Base-by-base conservation (phyloP, 1,140 invertebrate species). In the Lethocerus indicus region DNA sequence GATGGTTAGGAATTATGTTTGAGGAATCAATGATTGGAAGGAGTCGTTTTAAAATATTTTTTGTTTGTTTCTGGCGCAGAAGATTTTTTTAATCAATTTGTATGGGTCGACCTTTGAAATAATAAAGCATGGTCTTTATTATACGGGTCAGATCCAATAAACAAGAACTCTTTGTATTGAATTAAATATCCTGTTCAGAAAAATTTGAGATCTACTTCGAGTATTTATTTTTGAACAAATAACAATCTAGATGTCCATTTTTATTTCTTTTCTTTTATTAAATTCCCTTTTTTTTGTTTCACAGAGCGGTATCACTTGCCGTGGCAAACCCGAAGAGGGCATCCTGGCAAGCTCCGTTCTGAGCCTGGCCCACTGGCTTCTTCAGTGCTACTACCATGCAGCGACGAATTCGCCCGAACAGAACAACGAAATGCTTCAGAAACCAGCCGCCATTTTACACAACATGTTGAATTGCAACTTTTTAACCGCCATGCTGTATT, bases 241-340 rank as follows among this genome's bases (percentile, higher is more conserved):
- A n/a, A n/a, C n/a, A 32, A 24, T 41, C 39, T 7, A 7, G 7
- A 24, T 20, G 24, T 44, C 5, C 7, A 13, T 14, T 44, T 44
- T 44, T 44, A 44, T 9, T 9, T 13, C 13, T 44, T 21, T 44
- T 6, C 9, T 14, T 9, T 44, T 42, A 42, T 18, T 18, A 36
- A 25, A 49, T n/a, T n/a, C n/a, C n/a, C 9, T 41, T 12, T 9
- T 7, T 3, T 45, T 1, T 27, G 7, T 51, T 20, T 57, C 56
- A 23, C 50, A 65, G 62, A 61, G 65, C 51, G 69, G 68, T 16
- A 72, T 79, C 29, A 78, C 75, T 7, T 76, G 67, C 57, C 73
- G 81, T 46, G 81, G 81, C 13, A 87, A 87, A 64, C 75, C 82
- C 25, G 86, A 89, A 63, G 84, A 89, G 66, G 77, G 81, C 56